Evolutionary conservation across 2,888 invertebrate species (phyloP), one percentile per base, ranked within the genome.

Genomic region (Miltochrista miniata): DNA sequence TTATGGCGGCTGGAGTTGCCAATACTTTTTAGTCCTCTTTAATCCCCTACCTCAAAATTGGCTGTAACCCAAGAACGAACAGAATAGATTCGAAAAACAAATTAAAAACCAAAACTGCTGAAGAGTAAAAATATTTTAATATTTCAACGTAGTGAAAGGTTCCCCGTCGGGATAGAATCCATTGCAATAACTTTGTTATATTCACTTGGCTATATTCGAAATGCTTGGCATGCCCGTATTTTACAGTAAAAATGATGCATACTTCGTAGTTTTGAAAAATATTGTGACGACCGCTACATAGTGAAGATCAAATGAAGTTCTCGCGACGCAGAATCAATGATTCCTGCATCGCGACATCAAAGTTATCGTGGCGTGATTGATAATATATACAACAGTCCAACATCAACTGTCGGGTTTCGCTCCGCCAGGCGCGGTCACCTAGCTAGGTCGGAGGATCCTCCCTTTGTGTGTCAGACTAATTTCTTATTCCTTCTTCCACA

Each of bases 231-330:
- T 5, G 5, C 18, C 72, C 71, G 73, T 72, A 71, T 74, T 72
- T 70, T 70, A 72, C 72, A 69, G 70, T 72, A 59, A 64, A 75
- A 79, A 82, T 79, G 79, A 79, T 82, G n/a, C 78, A 81, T 81
- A 78, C 79, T 73, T 66, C 68, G 4, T 36, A 14, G 14, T 64
- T 68, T 68, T n/a, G n/a, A n/a, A n/a, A n/a, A n/a, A n/a, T n/a
- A n/a, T n/a, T n/a, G n/a, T n/a, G n/a, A n/a, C n/a, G n/a, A n/a
- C n/a, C n/a, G n/a, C n/a, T n/a, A n/a, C n/a, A n/a, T n/a, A n/a
- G n/a, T n/a, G n/a, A n/a, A n/a, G n/a, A n/a, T n/a, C n/a, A n/a
- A n/a, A n/a, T n/a, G n/a, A n/a, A n/a, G n/a, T n/a, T n/a, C n/a
- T n/a, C n/a, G n/a, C n/a, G n/a, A n/a, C n/a, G n/a, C n/a, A n/a